Percentiles rank a stretch among this genome's conserved stretches.
Conservation (phyloP, 2,113 vertebrate species). For the Calyptommatus sinebrachiatus region DNA sequence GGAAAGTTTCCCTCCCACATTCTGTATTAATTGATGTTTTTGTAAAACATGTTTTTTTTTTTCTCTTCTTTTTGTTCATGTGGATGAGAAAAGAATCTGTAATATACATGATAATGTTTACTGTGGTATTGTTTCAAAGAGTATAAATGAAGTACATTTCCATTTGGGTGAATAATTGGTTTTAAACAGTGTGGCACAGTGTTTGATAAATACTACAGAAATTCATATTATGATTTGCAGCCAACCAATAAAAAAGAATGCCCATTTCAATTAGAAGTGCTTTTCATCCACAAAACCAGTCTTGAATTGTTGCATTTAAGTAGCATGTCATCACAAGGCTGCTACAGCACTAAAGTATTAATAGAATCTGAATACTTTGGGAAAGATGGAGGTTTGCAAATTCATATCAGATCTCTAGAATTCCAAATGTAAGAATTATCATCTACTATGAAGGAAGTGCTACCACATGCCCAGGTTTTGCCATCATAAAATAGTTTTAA, state of each 20-base stretch:
- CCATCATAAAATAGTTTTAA: neutral
- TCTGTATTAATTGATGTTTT: constrained; percentile 55
- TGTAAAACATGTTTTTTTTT: constrained; percentile 45
- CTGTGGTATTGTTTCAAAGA: constrained; percentile 56
- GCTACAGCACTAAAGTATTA: neutral
- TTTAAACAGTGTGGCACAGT: constrained; percentile 36
- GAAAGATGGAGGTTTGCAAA: neutral
- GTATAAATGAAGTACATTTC: constrained; percentile 48
- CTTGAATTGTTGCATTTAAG: neutral
- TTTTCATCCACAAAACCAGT: constrained; percentile 7
- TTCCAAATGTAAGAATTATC: neutral
- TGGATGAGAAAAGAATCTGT: constrained; percentile 56
- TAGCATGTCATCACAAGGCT: neutral
- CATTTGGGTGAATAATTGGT: constrained; percentile 37
- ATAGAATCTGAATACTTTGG: neutral
- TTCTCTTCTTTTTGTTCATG: constrained; percentile 25
- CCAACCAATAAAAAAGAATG: constrained; percentile 18
- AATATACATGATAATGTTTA: constrained; percentile 41
- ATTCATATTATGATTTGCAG: constrained; percentile 21
- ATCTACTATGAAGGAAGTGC: too few species aligned
- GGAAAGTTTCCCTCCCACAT: constrained; percentile 45
- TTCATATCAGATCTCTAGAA: neutral
- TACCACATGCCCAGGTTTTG: neutral
- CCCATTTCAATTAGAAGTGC: constrained; percentile 28
- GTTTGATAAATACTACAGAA: constrained; percentile 57